Percentiles rank a stretch among this genome's conserved stretches.
Conservation (phyloP, 2,888 invertebrate genomes). For the Andrena haemorrhoa region DNA sequence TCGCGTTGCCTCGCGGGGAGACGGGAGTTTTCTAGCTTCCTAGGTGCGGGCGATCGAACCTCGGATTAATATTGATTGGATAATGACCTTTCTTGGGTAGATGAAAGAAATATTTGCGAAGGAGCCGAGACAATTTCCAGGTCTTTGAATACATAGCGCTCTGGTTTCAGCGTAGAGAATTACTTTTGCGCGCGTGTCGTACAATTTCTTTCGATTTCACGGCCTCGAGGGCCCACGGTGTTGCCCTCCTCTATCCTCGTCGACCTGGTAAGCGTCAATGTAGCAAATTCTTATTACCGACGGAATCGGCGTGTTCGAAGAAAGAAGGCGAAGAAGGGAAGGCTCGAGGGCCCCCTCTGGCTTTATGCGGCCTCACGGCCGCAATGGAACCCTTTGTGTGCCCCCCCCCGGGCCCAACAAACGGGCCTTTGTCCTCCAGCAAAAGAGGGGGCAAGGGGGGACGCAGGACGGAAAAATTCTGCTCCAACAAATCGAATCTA, state of each 20-base stretch:
- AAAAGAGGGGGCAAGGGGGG: constrained; percentile 43
- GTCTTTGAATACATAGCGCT: not conserved
- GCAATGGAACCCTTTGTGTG: constrained; percentile 77
- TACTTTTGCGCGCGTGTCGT: constrained; percentile 2
- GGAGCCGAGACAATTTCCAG: not conserved
- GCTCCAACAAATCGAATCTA: constrained; percentile 76
- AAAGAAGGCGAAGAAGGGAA: constrained; percentile 41
- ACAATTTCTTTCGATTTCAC: constrained; percentile 39
- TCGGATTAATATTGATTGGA: not conserved
- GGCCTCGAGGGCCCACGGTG: constrained; percentile 14
- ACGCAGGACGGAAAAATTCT: constrained; percentile 70
- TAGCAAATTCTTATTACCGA: constrained; percentile 57
- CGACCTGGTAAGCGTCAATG: constrained; percentile 19
- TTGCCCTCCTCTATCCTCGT: constrained; percentile 8
- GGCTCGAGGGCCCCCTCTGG: constrained; percentile 31
- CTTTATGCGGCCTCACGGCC: constrained; percentile 60
- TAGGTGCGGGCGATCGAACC: too few relatives aligned
- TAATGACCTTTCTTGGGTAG: not conserved
- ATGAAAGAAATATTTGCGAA: not conserved
- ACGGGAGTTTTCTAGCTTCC: too few relatives aligned
- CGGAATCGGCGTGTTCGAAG: constrained; percentile 47
- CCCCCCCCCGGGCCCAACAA: constrained; percentile 72
- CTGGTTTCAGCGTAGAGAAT: not conserved
- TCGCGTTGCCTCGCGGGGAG: too few relatives aligned
- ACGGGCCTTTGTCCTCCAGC: constrained; percentile 74